Evolutionary conservation across 2,113 vertebrate species (phyloP).

Genomic region (Chaetodon trifascialis): DNA sequence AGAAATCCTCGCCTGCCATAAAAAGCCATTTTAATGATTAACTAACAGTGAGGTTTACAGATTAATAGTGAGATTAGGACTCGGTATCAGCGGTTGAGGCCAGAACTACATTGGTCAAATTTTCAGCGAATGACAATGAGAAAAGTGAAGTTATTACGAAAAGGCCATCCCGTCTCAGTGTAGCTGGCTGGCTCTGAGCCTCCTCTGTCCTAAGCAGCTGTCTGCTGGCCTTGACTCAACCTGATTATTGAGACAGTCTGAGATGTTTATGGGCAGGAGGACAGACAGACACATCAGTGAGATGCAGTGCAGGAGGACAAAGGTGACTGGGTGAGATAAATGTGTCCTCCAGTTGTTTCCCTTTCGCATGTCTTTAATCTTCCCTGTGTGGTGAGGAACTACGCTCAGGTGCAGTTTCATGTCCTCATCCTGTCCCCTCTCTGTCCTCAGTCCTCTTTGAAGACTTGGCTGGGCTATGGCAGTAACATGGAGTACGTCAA

Average conservation of each 20-base stretch:
- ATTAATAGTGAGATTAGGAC: background rate
- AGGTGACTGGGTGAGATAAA: conserved; percentile 32
- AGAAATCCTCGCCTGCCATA: too few relatives aligned
- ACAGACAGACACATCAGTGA: conserved; percentile 16
- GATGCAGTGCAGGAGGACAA: conserved; percentile 10
- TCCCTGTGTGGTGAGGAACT: background rate
- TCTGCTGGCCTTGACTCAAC: conserved; percentile 20
- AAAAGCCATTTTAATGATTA: background rate
- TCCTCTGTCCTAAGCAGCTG: background rate
- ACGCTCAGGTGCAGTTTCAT: background rate
- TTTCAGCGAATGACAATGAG: background rate
- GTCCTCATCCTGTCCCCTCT: background rate
- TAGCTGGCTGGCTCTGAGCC: background rate
- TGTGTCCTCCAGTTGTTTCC: background rate
- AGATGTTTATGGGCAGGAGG: conserved; percentile 22
- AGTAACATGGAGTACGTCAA: conserved; percentile 76
- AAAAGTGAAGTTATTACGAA: background rate
- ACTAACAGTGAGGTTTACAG: background rate
- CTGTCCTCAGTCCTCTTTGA: conserved; percentile 83
- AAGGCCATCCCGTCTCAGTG: background rate
- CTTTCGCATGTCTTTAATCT: too few relatives aligned
- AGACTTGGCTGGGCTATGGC: conserved; percentile 85
- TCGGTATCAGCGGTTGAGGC: too few relatives aligned
- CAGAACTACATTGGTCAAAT: background rate
- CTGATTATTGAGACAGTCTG: conserved; percentile 13